These are phyloP conservation scores for Florisuga fusca DNA, from an alignment of 2,797 vertebrate genomes.

Conservation along the genomic window DNA sequence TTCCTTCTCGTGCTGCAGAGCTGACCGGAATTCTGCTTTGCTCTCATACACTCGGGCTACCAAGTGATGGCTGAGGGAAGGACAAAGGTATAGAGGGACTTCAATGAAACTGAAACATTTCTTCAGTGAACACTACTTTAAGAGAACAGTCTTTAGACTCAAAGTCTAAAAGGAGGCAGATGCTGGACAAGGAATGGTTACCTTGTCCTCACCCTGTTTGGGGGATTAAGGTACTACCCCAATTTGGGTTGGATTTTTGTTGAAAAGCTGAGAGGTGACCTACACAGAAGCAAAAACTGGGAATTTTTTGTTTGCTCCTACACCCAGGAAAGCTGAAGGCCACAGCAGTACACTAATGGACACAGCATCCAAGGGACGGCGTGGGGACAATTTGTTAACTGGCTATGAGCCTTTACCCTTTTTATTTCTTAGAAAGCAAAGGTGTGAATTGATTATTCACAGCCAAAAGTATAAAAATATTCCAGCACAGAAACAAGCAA, in stretches of 20 bases:
- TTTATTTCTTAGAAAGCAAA: not conserved
- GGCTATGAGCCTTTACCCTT: not conserved
- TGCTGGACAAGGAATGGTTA: not conserved
- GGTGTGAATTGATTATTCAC: not conserved
- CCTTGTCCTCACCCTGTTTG: not conserved
- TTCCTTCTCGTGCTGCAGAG: slow-evolving; percentile 98
- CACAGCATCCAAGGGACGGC: not conserved
- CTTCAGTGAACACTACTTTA: rapidly evolving
- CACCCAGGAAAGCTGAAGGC: not conserved
- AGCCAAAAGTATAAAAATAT: not conserved
- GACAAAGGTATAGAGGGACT: not conserved
- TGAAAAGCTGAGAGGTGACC: not conserved
- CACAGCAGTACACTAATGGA: rapidly evolving
- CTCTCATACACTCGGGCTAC: slow-evolving; percentile 97
- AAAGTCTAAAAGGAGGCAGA: not conserved
- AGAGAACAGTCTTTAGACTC: rapidly evolving
- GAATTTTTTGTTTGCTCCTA: not conserved
- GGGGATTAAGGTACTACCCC: not conserved
- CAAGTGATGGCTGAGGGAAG: slow-evolving; percentile 89
- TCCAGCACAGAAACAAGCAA: not conserved
- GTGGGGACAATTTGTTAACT: not conserved
- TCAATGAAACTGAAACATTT: not conserved
- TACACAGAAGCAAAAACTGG: not conserved
- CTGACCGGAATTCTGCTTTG: slow-evolving; percentile 97
- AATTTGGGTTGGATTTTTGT: not conserved